phyloP scores from a whole-genome alignment of 2,888 invertebrate genomes.

The Ormyrus rosae region DNA sequence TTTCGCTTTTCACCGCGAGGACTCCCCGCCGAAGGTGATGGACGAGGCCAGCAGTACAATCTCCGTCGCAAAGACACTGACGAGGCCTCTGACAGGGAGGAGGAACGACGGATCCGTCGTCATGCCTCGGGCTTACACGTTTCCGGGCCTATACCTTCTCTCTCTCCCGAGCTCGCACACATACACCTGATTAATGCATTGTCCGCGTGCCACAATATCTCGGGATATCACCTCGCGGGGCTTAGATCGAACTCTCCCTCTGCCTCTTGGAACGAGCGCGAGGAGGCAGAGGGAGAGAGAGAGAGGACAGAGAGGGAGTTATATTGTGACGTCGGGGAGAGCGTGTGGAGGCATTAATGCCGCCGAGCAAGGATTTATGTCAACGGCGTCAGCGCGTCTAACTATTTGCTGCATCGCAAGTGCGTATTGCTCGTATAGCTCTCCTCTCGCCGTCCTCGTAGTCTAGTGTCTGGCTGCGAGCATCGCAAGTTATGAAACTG shows the following conservation, averaged over 20 bases:
- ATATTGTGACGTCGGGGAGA: neutral
- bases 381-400: slow-evolving; percentile 29
- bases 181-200: slow-evolving; percentile 38
- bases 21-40: slow-evolving; percentile 30
- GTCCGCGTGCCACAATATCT: neutral
- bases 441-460: no score
- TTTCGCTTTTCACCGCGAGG: neutral
- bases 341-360: slow-evolving; percentile 3
- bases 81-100: neutral
- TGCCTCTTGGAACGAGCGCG: neutral
- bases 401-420: slow-evolving; percentile 11
- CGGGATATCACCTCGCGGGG: neutral
- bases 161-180: neutral
- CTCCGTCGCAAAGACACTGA: slow-evolving; percentile 24
- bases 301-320: neutral
- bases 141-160: neutral
- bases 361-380: slow-evolving; percentile 37
- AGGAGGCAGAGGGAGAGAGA: neutral
- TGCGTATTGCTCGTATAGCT: no score
- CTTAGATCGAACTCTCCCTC: no score
- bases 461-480: neutral
- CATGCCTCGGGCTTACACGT: no score
- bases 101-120: no score
- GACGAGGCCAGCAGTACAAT: slow-evolving; percentile 3
- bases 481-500: slow-evolving; percentile 21